phyloP scores from a whole-genome alignment of 2,113 vertebrate species.

The Acrocephalus arundinaceus region DNA sequence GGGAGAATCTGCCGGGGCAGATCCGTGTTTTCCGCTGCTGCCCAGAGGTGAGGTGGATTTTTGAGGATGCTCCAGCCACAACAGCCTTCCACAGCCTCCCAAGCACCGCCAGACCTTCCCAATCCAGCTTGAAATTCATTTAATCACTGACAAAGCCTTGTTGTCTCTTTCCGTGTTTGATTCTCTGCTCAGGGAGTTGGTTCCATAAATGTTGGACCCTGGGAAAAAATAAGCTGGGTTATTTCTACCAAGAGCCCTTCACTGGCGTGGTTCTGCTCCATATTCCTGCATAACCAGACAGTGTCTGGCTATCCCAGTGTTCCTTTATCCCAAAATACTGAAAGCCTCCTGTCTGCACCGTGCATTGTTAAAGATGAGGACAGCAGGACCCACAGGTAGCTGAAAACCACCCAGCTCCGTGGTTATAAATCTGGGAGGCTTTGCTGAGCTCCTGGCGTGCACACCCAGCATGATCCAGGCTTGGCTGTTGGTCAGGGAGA shows the following conservation, averaged over 20 bases:
- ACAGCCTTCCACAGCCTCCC: neutral
- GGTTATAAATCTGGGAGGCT: neutral
- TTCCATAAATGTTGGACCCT: neutral
- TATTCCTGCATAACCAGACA: neutral
- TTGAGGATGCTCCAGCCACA: neutral
- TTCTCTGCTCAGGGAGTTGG: neutral
- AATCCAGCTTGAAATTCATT: neutral
- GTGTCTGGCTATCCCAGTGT: neutral
- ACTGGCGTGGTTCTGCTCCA: neutral
- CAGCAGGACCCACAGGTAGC: neutral
- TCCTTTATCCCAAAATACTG: neutral
- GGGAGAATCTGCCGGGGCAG: neutral
- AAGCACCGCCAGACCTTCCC: neutral
- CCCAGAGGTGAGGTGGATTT: neutral
- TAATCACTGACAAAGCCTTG: neutral
- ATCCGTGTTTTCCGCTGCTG: neutral
- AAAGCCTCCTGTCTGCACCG: neutral
- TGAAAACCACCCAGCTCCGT: neutral
- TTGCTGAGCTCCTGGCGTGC: neutral
- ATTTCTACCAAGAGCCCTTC: neutral
- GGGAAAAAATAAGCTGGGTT: neutral
- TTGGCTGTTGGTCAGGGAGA: fast-evolving
- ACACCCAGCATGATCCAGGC: fast-evolving
- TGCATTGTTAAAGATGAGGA: neutral
- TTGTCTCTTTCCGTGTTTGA: neutral